These are phyloP conservation scores for Scaptomyza tumidula DNA, from an alignment of 2,888 invertebrate species.

Conservation along the genomic window DNA sequence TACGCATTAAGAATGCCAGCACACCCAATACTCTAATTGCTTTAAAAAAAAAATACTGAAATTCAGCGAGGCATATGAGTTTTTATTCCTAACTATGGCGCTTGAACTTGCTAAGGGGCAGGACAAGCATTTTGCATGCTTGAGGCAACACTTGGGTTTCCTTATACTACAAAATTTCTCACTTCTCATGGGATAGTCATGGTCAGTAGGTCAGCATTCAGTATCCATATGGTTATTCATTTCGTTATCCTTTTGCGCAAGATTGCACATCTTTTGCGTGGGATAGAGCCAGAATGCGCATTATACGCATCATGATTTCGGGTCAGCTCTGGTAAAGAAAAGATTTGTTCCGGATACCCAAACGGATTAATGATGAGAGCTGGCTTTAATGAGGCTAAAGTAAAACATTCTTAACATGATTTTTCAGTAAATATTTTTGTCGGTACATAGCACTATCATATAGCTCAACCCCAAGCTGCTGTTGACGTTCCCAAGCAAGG, in stretches of 20 bases:
- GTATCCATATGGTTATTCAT: conserved; percentile 55
- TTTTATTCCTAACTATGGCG: conserved; percentile 41
- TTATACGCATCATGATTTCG: conserved; percentile 59
- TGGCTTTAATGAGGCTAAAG: conserved; percentile 46
- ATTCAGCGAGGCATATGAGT: conserved; percentile 68
- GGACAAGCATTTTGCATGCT: conserved; percentile 72
- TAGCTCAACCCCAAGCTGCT: conserved; percentile 25
- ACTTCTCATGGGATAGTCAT: conserved; percentile 46
- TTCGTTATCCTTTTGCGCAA: conserved; percentile 78
- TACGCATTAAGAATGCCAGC: conserved; percentile 61
- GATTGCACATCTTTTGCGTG: conserved; percentile 73
- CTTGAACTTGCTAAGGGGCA: conserved; percentile 64
- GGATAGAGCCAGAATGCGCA: conserved; percentile 24
- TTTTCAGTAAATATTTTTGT: background rate
- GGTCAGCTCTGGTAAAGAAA: conserved; percentile 28
- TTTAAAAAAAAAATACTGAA: conserved; percentile 48
- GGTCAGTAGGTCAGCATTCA: conserved; percentile 63
- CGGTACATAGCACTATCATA: no score
- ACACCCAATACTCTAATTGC: conserved; percentile 58
- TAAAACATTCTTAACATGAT: conserved; percentile 36
- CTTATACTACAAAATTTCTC: conserved; percentile 24
- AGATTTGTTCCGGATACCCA: conserved; percentile 41
- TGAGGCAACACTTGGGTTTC: conserved; percentile 40
- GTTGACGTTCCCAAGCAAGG: conserved; percentile 32
- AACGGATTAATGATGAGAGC: conserved; percentile 43